Evolutionary conservation across 2,888 invertebrate genomes (phyloP).

Genomic region (Ennomos quercinarius): DNA sequence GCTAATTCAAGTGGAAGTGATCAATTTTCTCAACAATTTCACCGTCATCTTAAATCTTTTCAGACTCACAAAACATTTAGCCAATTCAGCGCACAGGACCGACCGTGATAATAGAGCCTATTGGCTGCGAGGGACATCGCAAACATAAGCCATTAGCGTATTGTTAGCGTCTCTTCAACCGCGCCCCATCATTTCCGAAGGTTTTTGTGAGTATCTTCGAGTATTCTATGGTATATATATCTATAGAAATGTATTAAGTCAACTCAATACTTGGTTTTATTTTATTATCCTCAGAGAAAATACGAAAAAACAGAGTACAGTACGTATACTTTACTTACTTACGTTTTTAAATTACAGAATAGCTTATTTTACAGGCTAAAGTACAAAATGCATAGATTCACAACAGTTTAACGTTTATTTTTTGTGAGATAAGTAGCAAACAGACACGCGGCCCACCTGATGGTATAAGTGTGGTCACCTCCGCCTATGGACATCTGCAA

Average conservation of each 20-base stretch:
- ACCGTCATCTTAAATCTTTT: conserved; percentile 82
- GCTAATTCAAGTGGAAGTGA: conserved; percentile 76
- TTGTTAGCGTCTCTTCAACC: conserved; percentile 74
- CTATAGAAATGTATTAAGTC: conserved; percentile 29
- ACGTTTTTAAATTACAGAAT: too few species aligned
- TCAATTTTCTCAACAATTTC: conserved; percentile 84
- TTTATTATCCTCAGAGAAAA: neutral
- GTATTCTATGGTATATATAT: conserved; percentile 42
- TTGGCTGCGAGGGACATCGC: conserved; percentile 77
- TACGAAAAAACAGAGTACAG: neutral
- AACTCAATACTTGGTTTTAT: conserved; percentile 22
- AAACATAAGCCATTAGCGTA: conserved; percentile 83
- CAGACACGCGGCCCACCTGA: too few species aligned
- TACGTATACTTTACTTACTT: too few species aligned
- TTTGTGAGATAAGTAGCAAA: too few species aligned
- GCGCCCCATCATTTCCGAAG: conserved; percentile 61
- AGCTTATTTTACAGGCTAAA: too few species aligned
- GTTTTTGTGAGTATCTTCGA: conserved; percentile 60
- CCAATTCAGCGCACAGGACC: conserved; percentile 80
- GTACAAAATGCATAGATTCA: too few species aligned
- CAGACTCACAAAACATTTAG: conserved; percentile 82
- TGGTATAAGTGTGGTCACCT: too few species aligned
- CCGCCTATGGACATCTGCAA: too few species aligned
- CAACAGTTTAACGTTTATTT: too few species aligned
- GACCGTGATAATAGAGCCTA: conserved; percentile 78